These are phyloP conservation scores for Patiria miniata DNA, from an alignment of 35 echinoderm and acorn worm species.

Conservation along the genomic window DNA sequence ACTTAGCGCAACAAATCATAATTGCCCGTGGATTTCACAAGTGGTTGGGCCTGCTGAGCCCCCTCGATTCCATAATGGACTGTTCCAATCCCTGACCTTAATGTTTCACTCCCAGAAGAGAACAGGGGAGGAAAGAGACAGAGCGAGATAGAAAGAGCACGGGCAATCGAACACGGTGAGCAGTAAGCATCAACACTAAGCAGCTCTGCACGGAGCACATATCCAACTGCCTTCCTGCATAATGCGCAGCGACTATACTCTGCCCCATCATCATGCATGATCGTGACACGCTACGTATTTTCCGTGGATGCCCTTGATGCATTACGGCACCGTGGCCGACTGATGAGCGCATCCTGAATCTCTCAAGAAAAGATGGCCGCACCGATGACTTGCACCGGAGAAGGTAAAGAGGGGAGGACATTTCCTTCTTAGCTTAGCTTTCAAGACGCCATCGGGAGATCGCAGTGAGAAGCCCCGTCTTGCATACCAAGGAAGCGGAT, in stretches of 20 bases:
- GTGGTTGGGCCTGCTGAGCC: background rate
- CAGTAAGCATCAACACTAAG: background rate
- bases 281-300: no score
- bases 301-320: no score
- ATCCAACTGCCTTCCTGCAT: no score
- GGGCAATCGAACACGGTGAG: background rate
- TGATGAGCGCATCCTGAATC: no score
- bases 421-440: no score
- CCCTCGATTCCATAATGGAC: background rate
- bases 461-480: background rate
- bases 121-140: background rate
- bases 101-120: constrained; percentile 18
- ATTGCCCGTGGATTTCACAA: background rate
- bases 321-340: no score
- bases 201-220: no score
- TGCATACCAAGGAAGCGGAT: background rate
- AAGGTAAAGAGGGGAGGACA: no score
- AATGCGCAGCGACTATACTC: no score
- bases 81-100: background rate
- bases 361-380: no score
- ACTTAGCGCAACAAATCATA: background rate
- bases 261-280: no score
- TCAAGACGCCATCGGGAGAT: background rate
- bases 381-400: no score
- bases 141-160: constrained; percentile 8